Conservation (phyloP, 2,113 vertebrate species). For the Fregetta grallaria region DNA sequence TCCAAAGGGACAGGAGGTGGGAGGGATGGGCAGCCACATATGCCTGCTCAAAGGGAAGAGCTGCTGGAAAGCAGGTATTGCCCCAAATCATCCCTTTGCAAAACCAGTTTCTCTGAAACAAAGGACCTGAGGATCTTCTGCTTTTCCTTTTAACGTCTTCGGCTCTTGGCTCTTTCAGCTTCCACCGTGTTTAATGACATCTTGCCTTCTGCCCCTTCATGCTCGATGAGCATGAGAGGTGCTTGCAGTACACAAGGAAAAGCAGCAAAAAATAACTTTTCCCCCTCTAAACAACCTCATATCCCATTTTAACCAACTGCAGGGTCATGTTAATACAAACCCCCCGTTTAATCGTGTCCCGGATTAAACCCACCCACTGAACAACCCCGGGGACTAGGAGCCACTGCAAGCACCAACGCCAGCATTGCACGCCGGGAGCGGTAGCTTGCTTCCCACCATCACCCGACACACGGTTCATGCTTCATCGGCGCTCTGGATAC, state of each 20-base stretch:
- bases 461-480: not conserved
- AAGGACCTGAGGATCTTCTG: not conserved
- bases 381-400: not conserved
- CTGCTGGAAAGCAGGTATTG: not conserved
- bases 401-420: not conserved
- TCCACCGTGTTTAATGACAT: not conserved
- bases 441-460: not conserved
- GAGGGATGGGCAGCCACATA: not conserved
- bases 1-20: not conserved
- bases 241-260: not conserved
- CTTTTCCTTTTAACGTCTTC: not conserved
- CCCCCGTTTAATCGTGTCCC: not conserved
- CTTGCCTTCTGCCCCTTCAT: not conserved
- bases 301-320: accelerated
- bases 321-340: not conserved
- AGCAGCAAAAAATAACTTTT: not conserved
- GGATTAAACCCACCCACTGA: not conserved
- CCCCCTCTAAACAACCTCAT: not conserved
- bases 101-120: not conserved
- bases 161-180: not conserved
- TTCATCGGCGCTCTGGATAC: not conserved
- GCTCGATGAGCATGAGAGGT: accelerated
- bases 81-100: not conserved
- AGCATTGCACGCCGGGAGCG: accelerated
- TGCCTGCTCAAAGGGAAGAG: not conserved